Evolutionary conservation across 37 sponge, comb jelly and placozoan species (phyloP), one percentile per base, ranked within the genome.

Genomic region (Hormiphora californensis): DNA sequence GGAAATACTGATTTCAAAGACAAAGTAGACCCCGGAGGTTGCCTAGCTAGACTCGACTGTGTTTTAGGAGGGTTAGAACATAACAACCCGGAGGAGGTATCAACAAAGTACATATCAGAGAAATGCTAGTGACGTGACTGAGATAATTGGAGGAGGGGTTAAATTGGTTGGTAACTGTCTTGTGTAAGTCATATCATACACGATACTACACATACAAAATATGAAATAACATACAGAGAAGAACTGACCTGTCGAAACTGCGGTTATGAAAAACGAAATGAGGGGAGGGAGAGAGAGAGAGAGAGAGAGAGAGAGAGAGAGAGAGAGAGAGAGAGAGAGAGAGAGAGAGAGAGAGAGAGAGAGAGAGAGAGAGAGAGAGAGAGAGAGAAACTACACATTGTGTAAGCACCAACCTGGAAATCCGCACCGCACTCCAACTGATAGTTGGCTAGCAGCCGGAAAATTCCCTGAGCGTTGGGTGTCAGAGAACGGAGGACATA

Each of bases 401-500:
- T 7, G 15, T 33, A 53, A 67, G 59, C 38, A 92, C 95, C 93
- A 68, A 90, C 90, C 54, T 96, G 94, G 86, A 96, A 96, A 15
- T 85, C 88, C 4, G 41, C 35, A 36, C 86, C 88, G n/a, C 87
- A 61, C 27, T 94, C 94, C 62, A 92, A 55, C 55, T 93, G 92
- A 51, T 90, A 57, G 39, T 63, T 55, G 0, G 89, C 89, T 12
- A 97, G 86, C 46, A 97, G 88, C 37, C 90, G 69, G 55, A 94
- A 97, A 23, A 97, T 91, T 4, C 85, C 86, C 37, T 92, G 44
- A 5, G 94, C 93, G 63, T 94, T 97, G 8, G 95, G 94, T n/a
- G 99, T 94, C 23, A 97, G 89, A 43, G 92, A 93, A 23, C 89
- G 54, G 65, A 93, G 49, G 3, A 97, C 99, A 85, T 94, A 91